Percentiles rank a stretch among this genome's conserved stretches.
Evolutionary conservation across 2,888 invertebrate species (phyloP).

Genomic region (Leucania comma): DNA sequence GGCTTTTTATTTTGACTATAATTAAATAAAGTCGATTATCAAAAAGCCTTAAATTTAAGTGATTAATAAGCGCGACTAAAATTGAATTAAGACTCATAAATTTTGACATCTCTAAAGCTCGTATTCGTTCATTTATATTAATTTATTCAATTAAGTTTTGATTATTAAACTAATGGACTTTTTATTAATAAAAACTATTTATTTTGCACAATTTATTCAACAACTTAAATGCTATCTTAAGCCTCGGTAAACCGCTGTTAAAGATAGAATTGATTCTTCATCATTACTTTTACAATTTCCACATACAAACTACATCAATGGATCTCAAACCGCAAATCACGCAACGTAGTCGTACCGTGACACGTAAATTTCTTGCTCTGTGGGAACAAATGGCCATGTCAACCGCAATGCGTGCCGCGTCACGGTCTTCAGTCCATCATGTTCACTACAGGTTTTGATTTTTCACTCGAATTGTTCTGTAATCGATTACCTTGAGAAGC

Average conservation of each 20-base stretch:
- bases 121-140: background rate
- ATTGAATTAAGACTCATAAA: no score
- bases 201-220: no score
- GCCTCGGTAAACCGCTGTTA: background rate
- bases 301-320: background rate
- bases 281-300: background rate
- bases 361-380: constrained; percentile 40
- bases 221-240: no score
- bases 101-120: no score
- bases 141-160: background rate
- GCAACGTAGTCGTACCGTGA: constrained; percentile 47
- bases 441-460: constrained; percentile 71
- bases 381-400: constrained; percentile 75
- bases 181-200: no score
- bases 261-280: no score
- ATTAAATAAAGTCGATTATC: no score
- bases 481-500: constrained; percentile 60
- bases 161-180: no score
- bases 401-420: constrained; percentile 77
- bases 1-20: no score
- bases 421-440: constrained; percentile 73
- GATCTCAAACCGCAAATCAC: background rate
- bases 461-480: constrained; percentile 64
- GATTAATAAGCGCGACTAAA: background rate
- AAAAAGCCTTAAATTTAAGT: background rate